Conservation (phyloP, 2,113 vertebrate species). For the Stigmatopora argus region DNA sequence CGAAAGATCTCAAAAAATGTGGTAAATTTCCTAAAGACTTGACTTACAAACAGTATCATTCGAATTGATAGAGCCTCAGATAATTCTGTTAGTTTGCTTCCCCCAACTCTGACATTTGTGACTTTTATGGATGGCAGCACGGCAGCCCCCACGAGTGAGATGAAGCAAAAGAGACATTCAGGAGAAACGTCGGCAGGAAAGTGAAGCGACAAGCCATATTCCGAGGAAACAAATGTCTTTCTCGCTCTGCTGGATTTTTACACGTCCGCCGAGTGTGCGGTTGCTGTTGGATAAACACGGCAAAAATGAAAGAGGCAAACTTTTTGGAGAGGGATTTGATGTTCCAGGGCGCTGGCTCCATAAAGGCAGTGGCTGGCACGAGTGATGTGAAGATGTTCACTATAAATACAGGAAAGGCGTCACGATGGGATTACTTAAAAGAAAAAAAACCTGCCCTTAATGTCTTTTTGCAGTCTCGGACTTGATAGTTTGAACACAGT, state of each 20-base stretch:
- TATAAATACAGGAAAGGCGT: not conserved
- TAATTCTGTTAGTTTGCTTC: not conserved
- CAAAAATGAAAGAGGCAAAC: not conserved
- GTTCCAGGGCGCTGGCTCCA: not conserved
- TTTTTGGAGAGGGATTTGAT: slow-evolving; percentile 2
- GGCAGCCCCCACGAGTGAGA: not conserved
- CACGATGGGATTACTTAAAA: not conserved
- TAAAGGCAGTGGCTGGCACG: not conserved
- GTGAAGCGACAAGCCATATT: slow-evolving; percentile 33
- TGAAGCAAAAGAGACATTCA: slow-evolving; percentile 1
- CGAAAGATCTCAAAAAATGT: too few species aligned
- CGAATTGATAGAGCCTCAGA: not conserved
- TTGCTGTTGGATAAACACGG: not conserved
- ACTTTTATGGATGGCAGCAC: not conserved
- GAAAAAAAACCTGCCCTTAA: not conserved
- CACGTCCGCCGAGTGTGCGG: not conserved
- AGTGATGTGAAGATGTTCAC: not conserved
- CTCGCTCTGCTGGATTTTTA: not conserved
- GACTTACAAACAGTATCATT: not conserved
- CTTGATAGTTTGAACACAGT: slow-evolving; percentile 11
- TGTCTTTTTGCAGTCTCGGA: slow-evolving; percentile 23
- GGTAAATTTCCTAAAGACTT: not conserved
- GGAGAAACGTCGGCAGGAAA: not conserved
- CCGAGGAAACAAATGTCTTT: slow-evolving; percentile 22
- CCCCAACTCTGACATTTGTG: not conserved